phyloP scores from a whole-genome alignment of 2,797 vertebrate genomes.

The Phalloptychus januarius region DNA sequence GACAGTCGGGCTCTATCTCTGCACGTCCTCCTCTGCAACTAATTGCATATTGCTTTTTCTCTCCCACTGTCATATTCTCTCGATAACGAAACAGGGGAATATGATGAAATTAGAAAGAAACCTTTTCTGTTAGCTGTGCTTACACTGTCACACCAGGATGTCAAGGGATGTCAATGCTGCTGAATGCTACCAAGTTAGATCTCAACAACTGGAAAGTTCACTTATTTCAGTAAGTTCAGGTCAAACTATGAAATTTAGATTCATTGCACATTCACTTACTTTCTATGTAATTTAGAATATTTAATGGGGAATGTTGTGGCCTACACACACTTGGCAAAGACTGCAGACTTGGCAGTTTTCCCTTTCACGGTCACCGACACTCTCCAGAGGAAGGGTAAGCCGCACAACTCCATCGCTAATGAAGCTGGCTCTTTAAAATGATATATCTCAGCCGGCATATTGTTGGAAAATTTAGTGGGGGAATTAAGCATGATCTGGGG shows the following conservation, averaged over 20 bases:
- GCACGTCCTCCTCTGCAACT: conserved; percentile 35
- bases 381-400: conserved; percentile 1
- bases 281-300: neutral
- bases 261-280: neutral
- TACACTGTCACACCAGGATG: conserved; percentile 12
- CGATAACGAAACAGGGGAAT: conserved; percentile 15
- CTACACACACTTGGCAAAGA: neutral
- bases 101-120: conserved; percentile 33
- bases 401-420: neutral
- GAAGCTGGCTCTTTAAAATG: neutral
- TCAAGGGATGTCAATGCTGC: conserved; percentile 8
- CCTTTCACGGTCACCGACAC: neutral
- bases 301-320: neutral
- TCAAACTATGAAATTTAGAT: neutral
- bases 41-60: conserved; percentile 15
- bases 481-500: neutral
- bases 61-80: conserved; percentile 13
- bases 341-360: neutral
- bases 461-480: neutral
- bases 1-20: conserved; percentile 26
- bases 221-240: neutral
- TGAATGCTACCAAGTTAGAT: neutral
- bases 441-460: neutral
- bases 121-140: conserved; percentile 1
- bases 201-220: neutral